These are phyloP conservation scores for Microplitis demolitor DNA, from an alignment of 1,140 invertebrate genomes.

Conservation along the genomic window DNA sequence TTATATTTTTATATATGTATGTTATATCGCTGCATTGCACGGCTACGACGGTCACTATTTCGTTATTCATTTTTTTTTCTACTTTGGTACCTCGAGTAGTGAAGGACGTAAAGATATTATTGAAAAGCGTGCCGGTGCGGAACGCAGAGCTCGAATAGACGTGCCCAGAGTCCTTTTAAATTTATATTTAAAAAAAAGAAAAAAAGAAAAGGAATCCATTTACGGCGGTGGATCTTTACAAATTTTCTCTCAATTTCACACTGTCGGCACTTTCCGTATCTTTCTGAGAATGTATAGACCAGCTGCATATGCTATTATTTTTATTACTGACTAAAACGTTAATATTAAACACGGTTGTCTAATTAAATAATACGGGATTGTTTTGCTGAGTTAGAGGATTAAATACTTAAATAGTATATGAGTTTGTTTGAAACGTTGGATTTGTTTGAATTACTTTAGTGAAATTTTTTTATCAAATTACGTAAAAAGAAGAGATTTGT, in stretches of 20 bases:
- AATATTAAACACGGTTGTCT: background rate
- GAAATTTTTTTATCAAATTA: too few relatives aligned
- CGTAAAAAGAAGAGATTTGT: too few relatives aligned
- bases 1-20: conserved; percentile 8
- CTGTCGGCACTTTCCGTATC: background rate
- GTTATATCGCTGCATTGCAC: background rate
- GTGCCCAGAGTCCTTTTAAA: conserved; percentile 35
- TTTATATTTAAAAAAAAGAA: conserved; percentile 26
- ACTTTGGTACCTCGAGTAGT: conserved; percentile 8
- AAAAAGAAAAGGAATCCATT: conserved; percentile 25
- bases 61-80: conserved; percentile 13
- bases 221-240: conserved; percentile 8
- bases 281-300: background rate
- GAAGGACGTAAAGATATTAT: conserved; percentile 28
- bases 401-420: too few relatives aligned
- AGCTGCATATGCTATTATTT: conserved; percentile 1
- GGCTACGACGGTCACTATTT: background rate
- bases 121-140: conserved; percentile 43
- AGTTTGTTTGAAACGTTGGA: too few relatives aligned
- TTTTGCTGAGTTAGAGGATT: too few relatives aligned
- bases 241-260: conserved; percentile 29
- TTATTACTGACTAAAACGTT: background rate
- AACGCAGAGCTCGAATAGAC: conserved; percentile 36
- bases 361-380: too few relatives aligned
- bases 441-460: too few relatives aligned